A percentile compares a stretch with the other conserved stretches of the same genome.
These are phyloP conservation scores for Meta bourneti DNA, from an alignment of 2,888 invertebrate species.

Conservation along the genomic window DNA sequence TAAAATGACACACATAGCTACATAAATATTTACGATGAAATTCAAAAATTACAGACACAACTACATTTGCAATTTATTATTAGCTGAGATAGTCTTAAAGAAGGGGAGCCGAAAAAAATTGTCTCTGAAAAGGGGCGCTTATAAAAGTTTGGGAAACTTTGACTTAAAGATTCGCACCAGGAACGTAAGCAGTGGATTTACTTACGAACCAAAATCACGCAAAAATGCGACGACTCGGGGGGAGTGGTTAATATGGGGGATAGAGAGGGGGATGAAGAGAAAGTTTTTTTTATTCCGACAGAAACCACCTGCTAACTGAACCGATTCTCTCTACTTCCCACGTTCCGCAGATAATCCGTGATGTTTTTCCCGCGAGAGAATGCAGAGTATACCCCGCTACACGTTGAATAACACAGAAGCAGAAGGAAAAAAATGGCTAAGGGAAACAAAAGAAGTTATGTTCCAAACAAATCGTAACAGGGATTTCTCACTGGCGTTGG, in stretches of 20 bases:
- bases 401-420: neutral
- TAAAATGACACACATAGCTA: no score
- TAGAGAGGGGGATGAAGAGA: neutral
- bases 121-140: no score
- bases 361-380: slow-evolving; percentile 52
- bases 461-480: neutral
- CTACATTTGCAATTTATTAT: no score
- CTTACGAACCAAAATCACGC: neutral
- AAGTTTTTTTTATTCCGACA: slow-evolving; percentile 11
- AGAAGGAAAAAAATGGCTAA: neutral
- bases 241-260: no score
- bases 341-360: slow-evolving; percentile 38
- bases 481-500: neutral
- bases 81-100: no score
- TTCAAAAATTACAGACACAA: no score
- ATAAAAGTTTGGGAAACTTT: no score
- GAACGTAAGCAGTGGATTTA: neutral
- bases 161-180: neutral
- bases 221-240: neutral
- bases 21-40: no score
- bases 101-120: no score
- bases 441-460: neutral
- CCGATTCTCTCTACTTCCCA: slow-evolving; percentile 36
- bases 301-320: slow-evolving; percentile 62
- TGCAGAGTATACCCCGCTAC: neutral